Evolutionary conservation across 92 coral and sea anemone species (phyloP).

Genomic region (Phenganax subtilis): DNA sequence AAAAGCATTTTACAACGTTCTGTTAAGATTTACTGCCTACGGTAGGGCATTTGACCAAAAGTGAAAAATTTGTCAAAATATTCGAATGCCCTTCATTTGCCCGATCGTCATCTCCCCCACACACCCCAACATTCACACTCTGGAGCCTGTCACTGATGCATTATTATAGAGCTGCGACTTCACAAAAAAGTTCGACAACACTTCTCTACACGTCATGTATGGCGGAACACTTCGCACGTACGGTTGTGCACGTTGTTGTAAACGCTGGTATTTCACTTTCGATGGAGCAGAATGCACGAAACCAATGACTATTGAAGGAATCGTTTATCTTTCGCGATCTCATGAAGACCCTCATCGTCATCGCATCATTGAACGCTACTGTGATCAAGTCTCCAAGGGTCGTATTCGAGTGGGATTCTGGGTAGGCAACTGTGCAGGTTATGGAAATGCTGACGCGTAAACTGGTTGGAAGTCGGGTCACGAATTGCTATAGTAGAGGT

Average conservation of each 20-base stretch:
- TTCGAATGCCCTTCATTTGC: too few species aligned
- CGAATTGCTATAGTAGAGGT: slow-evolving; percentile 22
- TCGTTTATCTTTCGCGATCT: neutral
- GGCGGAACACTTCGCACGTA: slow-evolving; percentile 16
- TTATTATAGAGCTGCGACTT: neutral
- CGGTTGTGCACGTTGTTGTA: slow-evolving; percentile 31
- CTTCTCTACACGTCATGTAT: slow-evolving; percentile 13
- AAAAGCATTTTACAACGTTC: too few species aligned
- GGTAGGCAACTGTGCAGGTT: slow-evolving; percentile 40
- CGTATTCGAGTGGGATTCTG: slow-evolving; percentile 36
- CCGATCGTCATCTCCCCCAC: too few species aligned
- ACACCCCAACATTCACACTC: too few species aligned
- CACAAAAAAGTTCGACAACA: neutral
- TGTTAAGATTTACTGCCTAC: too few species aligned
- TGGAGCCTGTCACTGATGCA: neutral
- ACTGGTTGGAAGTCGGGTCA: slow-evolving; percentile 17
- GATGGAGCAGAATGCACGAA: slow-evolving; percentile 32
- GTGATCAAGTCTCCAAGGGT: slow-evolving; percentile 33
- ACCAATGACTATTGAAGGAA: slow-evolving; percentile 36
- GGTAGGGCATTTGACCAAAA: too few species aligned
- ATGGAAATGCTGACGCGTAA: slow-evolving; percentile 28
- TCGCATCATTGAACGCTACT: slow-evolving; percentile 44
- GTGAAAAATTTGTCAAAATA: too few species aligned
- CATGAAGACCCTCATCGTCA: slow-evolving; percentile 31
- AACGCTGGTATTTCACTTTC: slow-evolving; percentile 45